These are phyloP conservation scores for Phaethon lepturus DNA, from an alignment of 2,113 vertebrate species.

Conservation along the genomic window DNA sequence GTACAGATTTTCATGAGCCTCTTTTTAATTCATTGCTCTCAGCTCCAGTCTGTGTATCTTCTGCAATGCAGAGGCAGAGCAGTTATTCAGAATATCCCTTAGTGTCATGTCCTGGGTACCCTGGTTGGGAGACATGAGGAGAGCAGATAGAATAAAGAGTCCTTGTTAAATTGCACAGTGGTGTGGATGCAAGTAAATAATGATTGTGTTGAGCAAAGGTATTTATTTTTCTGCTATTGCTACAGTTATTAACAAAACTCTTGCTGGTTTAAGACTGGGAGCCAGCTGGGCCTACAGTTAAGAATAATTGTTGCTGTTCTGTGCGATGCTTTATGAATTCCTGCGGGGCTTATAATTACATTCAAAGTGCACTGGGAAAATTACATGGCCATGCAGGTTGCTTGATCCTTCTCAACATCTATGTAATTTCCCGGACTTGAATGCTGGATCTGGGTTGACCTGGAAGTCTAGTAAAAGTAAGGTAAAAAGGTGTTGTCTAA, in stretches of 20 bases:
- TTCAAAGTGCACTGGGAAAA: background rate
- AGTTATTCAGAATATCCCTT: background rate
- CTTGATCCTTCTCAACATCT: background rate
- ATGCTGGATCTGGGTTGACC: background rate
- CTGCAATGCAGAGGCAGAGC: background rate
- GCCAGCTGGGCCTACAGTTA: constrained; percentile 11
- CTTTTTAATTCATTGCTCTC: background rate
- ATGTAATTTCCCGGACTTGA: background rate
- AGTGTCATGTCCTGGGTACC: background rate
- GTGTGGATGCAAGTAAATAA: constrained; percentile 7
- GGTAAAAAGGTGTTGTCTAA: background rate
- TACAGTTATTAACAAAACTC: constrained; percentile 22
- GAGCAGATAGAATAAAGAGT: background rate
- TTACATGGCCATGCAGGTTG: background rate
- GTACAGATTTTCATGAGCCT: background rate
- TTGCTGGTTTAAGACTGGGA: constrained; percentile 18
- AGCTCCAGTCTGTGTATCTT: background rate
- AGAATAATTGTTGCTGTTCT: constrained; percentile 32
- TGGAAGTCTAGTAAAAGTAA: background rate
- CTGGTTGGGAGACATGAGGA: background rate
- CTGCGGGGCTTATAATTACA: background rate
- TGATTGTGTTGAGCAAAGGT: background rate
- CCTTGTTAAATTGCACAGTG: background rate
- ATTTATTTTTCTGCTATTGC: constrained; percentile 35
- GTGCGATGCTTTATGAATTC: background rate